These are phyloP conservation scores for Ceyx cyanopectus DNA, from an alignment of 2,113 vertebrate genomes.

Conservation along the genomic window DNA sequence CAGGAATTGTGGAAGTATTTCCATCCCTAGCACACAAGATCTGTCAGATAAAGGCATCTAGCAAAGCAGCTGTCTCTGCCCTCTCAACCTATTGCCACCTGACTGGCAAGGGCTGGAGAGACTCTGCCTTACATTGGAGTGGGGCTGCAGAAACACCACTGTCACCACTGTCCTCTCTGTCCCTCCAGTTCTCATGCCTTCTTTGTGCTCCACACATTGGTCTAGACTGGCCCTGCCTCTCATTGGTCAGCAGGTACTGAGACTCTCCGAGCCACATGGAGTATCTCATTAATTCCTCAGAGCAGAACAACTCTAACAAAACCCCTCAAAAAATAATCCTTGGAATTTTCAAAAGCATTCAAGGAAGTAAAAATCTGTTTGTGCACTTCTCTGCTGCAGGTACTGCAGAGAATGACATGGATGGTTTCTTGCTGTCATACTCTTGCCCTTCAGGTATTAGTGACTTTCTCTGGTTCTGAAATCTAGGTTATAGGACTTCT, in stretches of 20 bases:
- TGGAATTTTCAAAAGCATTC: background rate
- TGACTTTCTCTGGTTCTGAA: background rate
- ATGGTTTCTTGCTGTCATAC: background rate
- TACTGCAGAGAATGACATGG: background rate
- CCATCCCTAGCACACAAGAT: background rate
- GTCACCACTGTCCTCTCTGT: background rate
- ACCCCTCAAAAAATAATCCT: background rate
- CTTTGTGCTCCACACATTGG: fast-evolving
- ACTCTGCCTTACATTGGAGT: fast-evolving
- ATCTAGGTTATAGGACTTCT: background rate
- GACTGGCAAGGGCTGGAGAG: background rate
- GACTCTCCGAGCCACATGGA: fast-evolving
- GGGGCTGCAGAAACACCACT: background rate
- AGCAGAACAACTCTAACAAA: background rate
- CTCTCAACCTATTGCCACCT: background rate
- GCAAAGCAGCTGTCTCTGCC: background rate
- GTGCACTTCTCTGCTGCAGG: background rate
- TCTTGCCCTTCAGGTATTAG: background rate
- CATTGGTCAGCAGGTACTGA: fast-evolving
- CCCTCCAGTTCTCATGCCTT: background rate
- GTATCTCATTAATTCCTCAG: background rate
- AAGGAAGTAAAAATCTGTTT: background rate
- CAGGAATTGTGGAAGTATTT: fast-evolving
- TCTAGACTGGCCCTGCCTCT: background rate
- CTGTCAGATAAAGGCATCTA: background rate